Conservation (phyloP, 2,113 vertebrate genomes). For the Saccopteryx leptura region DNA sequence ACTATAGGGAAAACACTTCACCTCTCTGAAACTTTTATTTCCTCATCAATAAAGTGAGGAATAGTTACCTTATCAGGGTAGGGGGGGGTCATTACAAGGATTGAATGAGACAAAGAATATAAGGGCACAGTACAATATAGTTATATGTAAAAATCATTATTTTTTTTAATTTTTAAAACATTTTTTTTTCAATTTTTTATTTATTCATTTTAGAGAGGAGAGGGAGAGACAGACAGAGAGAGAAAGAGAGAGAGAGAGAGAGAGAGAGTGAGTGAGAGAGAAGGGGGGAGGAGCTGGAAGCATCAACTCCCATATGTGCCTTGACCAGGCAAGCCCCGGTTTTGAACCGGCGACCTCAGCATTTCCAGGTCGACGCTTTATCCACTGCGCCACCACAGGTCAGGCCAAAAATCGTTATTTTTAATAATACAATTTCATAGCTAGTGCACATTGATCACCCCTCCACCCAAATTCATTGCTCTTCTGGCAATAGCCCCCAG, state of each 20-base stretch:
- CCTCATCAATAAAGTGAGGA: background rate
- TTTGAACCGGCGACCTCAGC: no score
- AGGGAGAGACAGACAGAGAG: no score
- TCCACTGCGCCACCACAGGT: no score
- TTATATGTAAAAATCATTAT: background rate
- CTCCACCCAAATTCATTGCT: background rate
- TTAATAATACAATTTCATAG: background rate
- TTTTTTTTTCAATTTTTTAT: no score
- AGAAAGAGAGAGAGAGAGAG: no score
- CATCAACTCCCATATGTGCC: no score
- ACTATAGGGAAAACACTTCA: background rate
- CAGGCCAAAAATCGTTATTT: background rate
- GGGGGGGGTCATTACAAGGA: background rate
- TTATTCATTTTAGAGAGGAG: no score
- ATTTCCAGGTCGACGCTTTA: no score
- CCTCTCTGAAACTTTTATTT: slow-evolving; percentile 18
- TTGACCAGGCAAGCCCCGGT: no score
- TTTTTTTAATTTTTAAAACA: no score
- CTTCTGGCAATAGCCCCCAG: background rate
- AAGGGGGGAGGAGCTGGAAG: no score
- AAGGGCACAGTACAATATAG: background rate
- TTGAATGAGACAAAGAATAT: background rate
- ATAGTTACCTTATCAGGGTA: background rate
- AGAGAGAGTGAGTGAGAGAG: no score
- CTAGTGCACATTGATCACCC: background rate